Base-by-base conservation (phyloP, 2,888 invertebrate genomes). In the Mayetiola destructor region DNA sequence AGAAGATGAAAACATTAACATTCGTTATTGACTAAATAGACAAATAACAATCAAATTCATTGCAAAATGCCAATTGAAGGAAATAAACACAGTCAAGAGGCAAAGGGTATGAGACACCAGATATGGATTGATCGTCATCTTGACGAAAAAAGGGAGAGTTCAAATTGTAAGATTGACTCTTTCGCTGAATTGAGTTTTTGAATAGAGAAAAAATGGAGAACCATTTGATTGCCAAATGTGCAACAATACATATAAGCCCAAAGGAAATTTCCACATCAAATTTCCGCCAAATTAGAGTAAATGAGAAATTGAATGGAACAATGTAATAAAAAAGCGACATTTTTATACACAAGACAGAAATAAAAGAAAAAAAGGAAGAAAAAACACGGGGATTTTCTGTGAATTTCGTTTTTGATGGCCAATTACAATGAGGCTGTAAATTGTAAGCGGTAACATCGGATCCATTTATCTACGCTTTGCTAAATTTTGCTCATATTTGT, bases 141-240 rank as follows among this genome's bases (percentile, higher is more conserved):
- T 21, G 23, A 23, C 18, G 4, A 42, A 12, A 42, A 42, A 42
- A 10, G 12, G 23, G 12, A 21, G 14, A 42, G 10, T 21, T 14
- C 42, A 21, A 3, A 23, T 1, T 12, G 5, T 23, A 3, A 5
- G 2, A 21, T 6, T 42, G 12, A 12, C 4, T 42, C 23, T 23
- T 21, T n/a, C n/a, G n/a, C 23, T 4, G 12, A 10, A 21, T 42
- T 21, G 8, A 9, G 8, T 12, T 5, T 20, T 42, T 42, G 12
- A 23, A 21, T 23, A 12, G 32, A 10, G 23, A 21, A 12, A 42
- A 9, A 42, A 3, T 42, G 42, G 23, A 21, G 42, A 10, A 23
- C 23, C 42, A 21, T 21, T 42, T 23, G 42, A 42, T 42, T 42
- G 42, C n/a, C n/a, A 42, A 42, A 42, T 42, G 42, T 42, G 23